Evolutionary conservation across 1,140 invertebrate genomes (phyloP), one percentile per base, ranked within the genome.

Genomic region (Latrodectus geometricus): DNA sequence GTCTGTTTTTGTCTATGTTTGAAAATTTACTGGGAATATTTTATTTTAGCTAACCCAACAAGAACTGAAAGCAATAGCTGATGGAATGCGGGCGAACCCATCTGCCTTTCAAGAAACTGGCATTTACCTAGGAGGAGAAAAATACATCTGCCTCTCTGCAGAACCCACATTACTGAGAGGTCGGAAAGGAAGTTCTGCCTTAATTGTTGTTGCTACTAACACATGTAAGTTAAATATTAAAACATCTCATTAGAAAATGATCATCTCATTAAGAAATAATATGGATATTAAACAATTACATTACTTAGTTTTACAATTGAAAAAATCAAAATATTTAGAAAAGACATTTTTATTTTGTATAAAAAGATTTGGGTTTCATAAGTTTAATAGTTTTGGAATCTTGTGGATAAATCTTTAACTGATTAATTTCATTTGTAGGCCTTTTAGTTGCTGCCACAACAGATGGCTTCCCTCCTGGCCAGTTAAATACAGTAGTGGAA

Each of bases 371-470:
- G 61, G 2, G 1, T 65, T 15, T 2, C n/a, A 72, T 0, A 72
- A 14, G 23, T 72, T 72, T 21, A 7, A 72, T 72, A 72, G 14
- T 23, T 35, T 72, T 9, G 14, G 23, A 72, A 35, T 20, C 35
- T 35, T 20, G 9, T 0, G 14, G 14, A 15, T 72, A 72, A 72
- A 23, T 35, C 5, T 35, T 35, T 35, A 35, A 35, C 0, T 61
- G 8, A 56, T 21, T 76, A 4, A 20, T 74, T 70, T 12, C 35
- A 14, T 61, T 49, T 61, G 48, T 49, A 88, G 83, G 87, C 86
- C 77, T 90, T 21, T 66, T 90, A 70, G 89, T 89, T 61, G 90
- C 89, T 69, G 89, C 89, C 49, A 89, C 89, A 48, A 75, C 77
- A 70, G 88, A 88, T 79, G 88, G 88, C 65, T 88, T 88, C 70